phyloP scores from a whole-genome alignment of 2,888 invertebrate genomes.

The Neoitamus cyanurus region DNA sequence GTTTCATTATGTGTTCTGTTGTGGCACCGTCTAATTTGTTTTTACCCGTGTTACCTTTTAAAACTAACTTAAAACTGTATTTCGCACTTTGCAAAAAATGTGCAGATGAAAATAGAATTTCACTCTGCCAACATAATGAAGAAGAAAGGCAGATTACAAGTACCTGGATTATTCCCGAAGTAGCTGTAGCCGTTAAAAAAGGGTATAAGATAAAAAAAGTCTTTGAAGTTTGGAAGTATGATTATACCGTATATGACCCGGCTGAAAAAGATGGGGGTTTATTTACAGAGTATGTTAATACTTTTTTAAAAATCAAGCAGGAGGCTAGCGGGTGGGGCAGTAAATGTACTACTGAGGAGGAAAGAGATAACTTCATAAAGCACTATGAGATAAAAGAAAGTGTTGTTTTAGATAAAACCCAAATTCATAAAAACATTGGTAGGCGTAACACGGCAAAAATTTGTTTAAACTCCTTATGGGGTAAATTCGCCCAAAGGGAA shows the following conservation, averaged over 20 bases:
- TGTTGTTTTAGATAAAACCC: background rate
- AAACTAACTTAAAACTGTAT: slow-evolving; percentile 18
- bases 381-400: background rate
- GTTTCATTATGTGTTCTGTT: background rate
- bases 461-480: slow-evolving; percentile 1
- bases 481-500: background rate
- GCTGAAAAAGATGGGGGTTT: background rate
- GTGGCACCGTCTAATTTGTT: slow-evolving; percentile 13
- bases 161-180: background rate
- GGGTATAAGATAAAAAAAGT: slow-evolving; percentile 28
- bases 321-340: slow-evolving; percentile 20
- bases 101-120: slow-evolving; percentile 8
- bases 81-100: slow-evolving; percentile 18
- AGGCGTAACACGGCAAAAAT: background rate
- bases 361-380: background rate
- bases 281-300: slow-evolving; percentile 43
- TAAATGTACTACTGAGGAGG: background rate
- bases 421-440: background rate
- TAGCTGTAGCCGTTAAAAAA: background rate
- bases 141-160: background rate
- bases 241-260: slow-evolving; percentile 10
- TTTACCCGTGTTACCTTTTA: slow-evolving; percentile 19
- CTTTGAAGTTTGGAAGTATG: slow-evolving; percentile 34
- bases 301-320: slow-evolving; percentile 38
- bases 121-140: background rate